Evolutionary conservation across 2,888 invertebrate genomes (phyloP), one percentile per base, ranked within the genome.

Genomic region (Spodoptera littoralis): DNA sequence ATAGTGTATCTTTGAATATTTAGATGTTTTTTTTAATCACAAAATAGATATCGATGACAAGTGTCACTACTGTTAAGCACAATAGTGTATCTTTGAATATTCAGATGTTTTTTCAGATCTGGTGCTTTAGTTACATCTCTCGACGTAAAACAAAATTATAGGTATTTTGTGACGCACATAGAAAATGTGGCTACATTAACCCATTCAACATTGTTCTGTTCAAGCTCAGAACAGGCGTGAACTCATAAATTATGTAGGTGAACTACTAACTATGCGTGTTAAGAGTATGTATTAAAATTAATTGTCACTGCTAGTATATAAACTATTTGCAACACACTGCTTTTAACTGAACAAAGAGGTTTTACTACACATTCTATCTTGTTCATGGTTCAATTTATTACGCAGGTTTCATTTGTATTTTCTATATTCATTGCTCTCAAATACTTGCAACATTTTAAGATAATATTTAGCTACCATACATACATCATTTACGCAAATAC

Each of bases 301-400:
- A 66, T 46, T 62, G 54, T 46, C 50, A 46, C 42, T 12, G 45
- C 36, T 18, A 24, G 1, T 8, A 22, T 51, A 51, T 22, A 42
- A 27, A 46, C 12, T 22, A 12, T 53, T 30, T 22, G 45, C 18
- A 30, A 27, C 6, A 30, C 69, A 24, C 49, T 27, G 11, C 45
- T 2, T 54, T 18, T 13, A 60, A 68, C 41, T 24, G 18, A 42
- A 66, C 48, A 62, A 46, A 3, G 36, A 62, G n/a, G 13, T 62
- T 46, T 24, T 44, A 36, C 42, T 27, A 27, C 12, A 22, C 36
- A 12, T 1, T 22, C 22, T 36, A 18, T 13, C 5, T 36, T 4
- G 18, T 36, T 36, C 9, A 44, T 48, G 12, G 22, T 22, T 41
- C 41, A 49, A 45, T 42, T 36, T 36, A 36, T 36, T 36, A 8